Base-by-base conservation (phyloP, 2,113 vertebrate species). In the Urocynchramus pylzowi region DNA sequence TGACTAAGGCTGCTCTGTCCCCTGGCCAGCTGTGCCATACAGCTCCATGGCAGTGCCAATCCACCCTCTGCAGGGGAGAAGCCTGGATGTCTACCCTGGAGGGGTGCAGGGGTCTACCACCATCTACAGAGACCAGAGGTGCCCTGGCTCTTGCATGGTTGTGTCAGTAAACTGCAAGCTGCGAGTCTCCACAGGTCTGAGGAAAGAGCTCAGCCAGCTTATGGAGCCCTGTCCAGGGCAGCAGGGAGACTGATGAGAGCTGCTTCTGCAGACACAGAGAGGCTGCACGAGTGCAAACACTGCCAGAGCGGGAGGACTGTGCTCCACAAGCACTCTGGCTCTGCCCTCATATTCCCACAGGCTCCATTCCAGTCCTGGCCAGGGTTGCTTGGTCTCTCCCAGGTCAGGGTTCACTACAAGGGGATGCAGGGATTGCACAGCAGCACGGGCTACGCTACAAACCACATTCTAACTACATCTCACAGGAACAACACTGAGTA, bases 341-440 rank as follows among this genome's bases (percentile, higher is more conserved):
- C 87, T 82, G 74, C 53, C 53, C 49, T 61, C 16, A 1, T 16
- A 1, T 67, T 82, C 49, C 64, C 56, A 59, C 56, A 57, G 60
- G 74, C 57, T 91, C 94, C 8, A 1, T 81, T 61, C 53, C 45
- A 57, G 53, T 31, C 37, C 70, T 6, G 31, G 56, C n/a, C 56
- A 39, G 74, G 52, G 52, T 60, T 87, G 74, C 52, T 68, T 53
- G 2, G 69, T 27, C 68, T 89, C 69, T 89, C 56, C 69, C 61
- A 37, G 45, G 52, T 24, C 57, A 84, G 53, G 44, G 39, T 63
- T 44, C 56, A 68, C 80, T 94, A 70, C 53, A 70, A n/a, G 30
- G 57, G 75, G 75, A 90, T 31, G 73, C 35, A 67, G 79, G 92
- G 64, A 88, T 59, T 52, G 77, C 90, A 96, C 90, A 90, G 90